Conservation (phyloP, 2,113 vertebrate genomes). For the Mugil cephalus region DNA sequence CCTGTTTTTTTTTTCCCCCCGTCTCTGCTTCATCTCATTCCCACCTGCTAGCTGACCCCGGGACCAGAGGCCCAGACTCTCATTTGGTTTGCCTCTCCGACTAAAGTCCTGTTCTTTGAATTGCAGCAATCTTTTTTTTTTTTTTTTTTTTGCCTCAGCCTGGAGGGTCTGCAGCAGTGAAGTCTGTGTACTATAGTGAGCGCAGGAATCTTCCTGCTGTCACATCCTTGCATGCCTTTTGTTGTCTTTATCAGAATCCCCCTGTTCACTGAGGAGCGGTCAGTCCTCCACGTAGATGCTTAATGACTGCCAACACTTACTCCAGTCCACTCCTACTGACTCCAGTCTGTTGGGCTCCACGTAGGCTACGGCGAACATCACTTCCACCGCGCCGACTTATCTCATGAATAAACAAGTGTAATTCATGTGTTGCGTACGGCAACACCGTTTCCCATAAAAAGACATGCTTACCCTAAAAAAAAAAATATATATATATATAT, state of each 20-base stretch:
- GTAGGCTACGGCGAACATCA: slow-evolving; percentile 1
- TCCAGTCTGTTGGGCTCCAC: slow-evolving; percentile 26
- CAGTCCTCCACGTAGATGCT: slow-evolving; percentile 62
- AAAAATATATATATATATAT: slow-evolving; percentile 51
- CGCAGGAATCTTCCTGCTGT: slow-evolving; percentile 66
- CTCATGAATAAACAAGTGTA: neutral
- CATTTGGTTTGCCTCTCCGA: slow-evolving; percentile 81
- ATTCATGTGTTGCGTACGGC: slow-evolving; percentile 9
- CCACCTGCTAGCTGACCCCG: slow-evolving; percentile 85
- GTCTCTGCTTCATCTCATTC: slow-evolving; percentile 80
- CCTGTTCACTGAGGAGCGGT: slow-evolving; percentile 52
- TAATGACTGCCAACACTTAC: slow-evolving; percentile 40
- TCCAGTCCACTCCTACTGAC: slow-evolving; percentile 42
- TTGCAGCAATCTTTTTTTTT: slow-evolving; percentile 54
- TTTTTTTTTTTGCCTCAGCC: slow-evolving; percentile 47
- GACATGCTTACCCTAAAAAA: slow-evolving; percentile 35
- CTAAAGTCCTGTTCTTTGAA: slow-evolving; percentile 81
- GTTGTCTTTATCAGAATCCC: slow-evolving; percentile 69
- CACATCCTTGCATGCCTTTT: slow-evolving; percentile 64
- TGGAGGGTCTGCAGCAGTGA: slow-evolving; percentile 72
- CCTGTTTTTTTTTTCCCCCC: slow-evolving; percentile 40
- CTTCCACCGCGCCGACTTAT: neutral
- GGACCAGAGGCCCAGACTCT: slow-evolving; percentile 75
- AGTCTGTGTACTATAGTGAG: slow-evolving; percentile 57
- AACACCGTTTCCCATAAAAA: slow-evolving; percentile 10